Percentiles rank a stretch among this genome's conserved stretches.
phyloP scores from a whole-genome alignment of 2,113 vertebrate species.

The Lampris incognitus region DNA sequence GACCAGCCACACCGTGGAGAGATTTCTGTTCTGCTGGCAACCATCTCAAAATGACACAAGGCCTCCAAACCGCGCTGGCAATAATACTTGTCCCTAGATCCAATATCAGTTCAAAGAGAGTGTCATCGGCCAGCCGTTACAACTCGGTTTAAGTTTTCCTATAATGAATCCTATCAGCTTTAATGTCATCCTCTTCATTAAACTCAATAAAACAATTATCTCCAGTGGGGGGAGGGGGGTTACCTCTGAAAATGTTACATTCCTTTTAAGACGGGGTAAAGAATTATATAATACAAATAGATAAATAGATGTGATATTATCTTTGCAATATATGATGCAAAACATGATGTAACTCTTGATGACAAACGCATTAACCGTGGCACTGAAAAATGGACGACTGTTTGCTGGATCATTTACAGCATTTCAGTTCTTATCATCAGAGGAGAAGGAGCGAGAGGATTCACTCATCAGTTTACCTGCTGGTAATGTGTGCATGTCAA shows the following conservation, averaged over 20 bases:
- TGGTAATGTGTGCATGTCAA: conserved; percentile 41
- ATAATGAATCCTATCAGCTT: conserved; percentile 43
- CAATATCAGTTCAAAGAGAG: conserved; percentile 50
- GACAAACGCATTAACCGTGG: neutral
- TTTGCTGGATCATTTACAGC: conserved; percentile 35
- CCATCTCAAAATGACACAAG: conserved; percentile 17
- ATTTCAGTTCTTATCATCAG: neutral
- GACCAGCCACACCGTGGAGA: conserved; percentile 33
- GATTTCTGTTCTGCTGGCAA: conserved; percentile 45
- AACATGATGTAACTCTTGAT: neutral
- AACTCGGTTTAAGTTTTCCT: conserved; percentile 43
- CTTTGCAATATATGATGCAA: too few relatives aligned
- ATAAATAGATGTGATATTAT: too few relatives aligned
- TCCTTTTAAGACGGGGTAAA: too few relatives aligned
- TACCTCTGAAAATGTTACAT: too few relatives aligned
- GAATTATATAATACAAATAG: too few relatives aligned
- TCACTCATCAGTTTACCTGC: conserved; percentile 39
- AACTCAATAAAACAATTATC: conserved; percentile 1
- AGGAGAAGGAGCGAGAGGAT: conserved; percentile 27
- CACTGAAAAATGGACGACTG: neutral
- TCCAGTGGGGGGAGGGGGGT: too few relatives aligned
- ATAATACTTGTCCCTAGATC: conserved; percentile 42
- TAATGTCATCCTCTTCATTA: conserved; percentile 35
- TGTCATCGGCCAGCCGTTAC: conserved; percentile 33
- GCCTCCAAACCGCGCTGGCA: neutral